Conservation (phyloP, 1,140 invertebrate species). For the Ceratosolen fusciceps region DNA sequence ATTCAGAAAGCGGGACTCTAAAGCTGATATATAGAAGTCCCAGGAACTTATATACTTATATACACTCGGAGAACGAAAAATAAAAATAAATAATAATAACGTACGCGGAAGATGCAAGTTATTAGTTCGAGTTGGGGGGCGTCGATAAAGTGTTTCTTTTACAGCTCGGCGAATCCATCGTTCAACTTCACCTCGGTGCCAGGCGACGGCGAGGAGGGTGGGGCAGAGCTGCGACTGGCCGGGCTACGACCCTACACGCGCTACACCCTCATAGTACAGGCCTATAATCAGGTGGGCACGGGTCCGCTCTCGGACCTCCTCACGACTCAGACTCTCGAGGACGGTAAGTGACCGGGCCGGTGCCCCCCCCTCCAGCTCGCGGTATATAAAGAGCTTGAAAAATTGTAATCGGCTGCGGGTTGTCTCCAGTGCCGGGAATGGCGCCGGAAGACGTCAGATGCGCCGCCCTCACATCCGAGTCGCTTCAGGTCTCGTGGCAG, state of each 20-base stretch:
- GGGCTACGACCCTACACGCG: constrained; percentile 83
- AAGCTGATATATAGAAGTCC: too few species aligned
- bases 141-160: neutral
- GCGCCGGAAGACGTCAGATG: constrained; percentile 82
- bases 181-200: constrained; percentile 80
- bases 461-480: constrained; percentile 80
- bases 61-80: too few species aligned
- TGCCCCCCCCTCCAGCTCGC: neutral
- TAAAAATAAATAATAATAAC: too few species aligned
- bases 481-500: constrained; percentile 86
- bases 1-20: too few species aligned
- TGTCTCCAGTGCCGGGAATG: constrained; percentile 77
- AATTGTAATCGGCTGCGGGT: neutral
- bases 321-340: constrained; percentile 84
- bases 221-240: constrained; percentile 76
- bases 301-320: constrained; percentile 84
- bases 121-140: neutral
- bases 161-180: constrained; percentile 65
- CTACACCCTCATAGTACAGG: constrained; percentile 86
- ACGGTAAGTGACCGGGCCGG: constrained; percentile 75
- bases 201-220: constrained; percentile 79
- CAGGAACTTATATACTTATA: too few species aligned
- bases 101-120: neutral
- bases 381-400: too few species aligned
- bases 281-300: constrained; percentile 87